Conservation (phyloP, 1,140 invertebrate genomes). For the Dendrolimus kikuchii region DNA sequence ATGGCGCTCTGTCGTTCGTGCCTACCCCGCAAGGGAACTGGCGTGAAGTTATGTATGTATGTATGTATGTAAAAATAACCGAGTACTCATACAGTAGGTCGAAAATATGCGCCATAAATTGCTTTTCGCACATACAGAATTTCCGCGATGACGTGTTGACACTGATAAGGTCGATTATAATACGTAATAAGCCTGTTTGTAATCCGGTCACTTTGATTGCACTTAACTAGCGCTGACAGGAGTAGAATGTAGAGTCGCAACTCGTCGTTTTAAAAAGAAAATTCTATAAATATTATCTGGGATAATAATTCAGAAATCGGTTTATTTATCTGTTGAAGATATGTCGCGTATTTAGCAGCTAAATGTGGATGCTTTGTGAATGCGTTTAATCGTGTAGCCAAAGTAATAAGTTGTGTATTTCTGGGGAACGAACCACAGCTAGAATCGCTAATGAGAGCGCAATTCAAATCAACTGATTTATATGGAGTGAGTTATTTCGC, state of each 20-base stretch:
- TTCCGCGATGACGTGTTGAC: slow-evolving; percentile 9
- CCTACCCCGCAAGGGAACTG: no score
- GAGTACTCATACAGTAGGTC: slow-evolving; percentile 1
- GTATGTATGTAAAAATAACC: no score
- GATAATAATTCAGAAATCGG: slow-evolving; percentile 8
- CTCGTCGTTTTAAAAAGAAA: no score
- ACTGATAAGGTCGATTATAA: slow-evolving; percentile 10
- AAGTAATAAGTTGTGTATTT: slow-evolving; percentile 67
- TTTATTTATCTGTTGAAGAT: slow-evolving; percentile 20
- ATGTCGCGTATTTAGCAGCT: slow-evolving; percentile 21
- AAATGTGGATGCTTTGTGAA: slow-evolving; percentile 38
- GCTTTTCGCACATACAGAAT: slow-evolving; percentile 7
- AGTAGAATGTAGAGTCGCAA: neutral
- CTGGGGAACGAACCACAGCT: slow-evolving; percentile 41
- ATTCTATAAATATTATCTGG: no score
- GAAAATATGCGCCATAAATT: slow-evolving; percentile 10
- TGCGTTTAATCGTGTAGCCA: slow-evolving; percentile 45
- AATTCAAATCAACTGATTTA: slow-evolving; percentile 67
- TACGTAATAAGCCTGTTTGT: slow-evolving; percentile 13
- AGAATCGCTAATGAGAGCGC: slow-evolving; percentile 63
- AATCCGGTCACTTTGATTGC: slow-evolving; percentile 3
- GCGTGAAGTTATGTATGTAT: no score
- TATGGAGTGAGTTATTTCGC: slow-evolving; percentile 63
- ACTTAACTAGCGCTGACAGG: neutral
- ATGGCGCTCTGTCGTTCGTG: no score